Evolutionary conservation across 2,113 vertebrate genomes (phyloP), one percentile per base, ranked within the genome.

Genomic region (Diadophis punctatus): DNA sequence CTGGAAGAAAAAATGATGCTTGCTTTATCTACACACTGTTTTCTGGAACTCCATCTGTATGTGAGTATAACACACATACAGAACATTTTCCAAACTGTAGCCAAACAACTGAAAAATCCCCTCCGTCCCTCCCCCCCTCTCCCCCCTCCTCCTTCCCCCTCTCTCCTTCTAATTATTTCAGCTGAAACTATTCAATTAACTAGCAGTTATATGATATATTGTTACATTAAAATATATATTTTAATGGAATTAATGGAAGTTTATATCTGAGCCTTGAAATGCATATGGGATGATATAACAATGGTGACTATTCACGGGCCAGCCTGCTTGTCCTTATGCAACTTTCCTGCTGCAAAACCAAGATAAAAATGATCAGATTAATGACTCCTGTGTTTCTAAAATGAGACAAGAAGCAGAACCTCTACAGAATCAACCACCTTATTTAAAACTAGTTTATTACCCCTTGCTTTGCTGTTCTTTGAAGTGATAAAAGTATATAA

Each of bases 281-380:
- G 92, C 63, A 92, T 27, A 48, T 27, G 6, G 46, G 74, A 87
- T 20, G n/a, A 5, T 14, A 18, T 34, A 68, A 27, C 56, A 39
- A 60, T 60, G 2, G 48, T 9, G 39, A 56, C 92, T 94, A 94
- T 93, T 97, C 92, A 91, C 84, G 34, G 86, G 92, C 90, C 51
- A 56, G 94, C 95, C 90, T 94, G 89, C 94, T 95, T 93, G 94
- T 91, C 92, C 93, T 94, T 91, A 94, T 60, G 27, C 90, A 96
- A 23, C 9, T 92, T 53, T 93, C 96, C 90, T 87, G 56, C 68
- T 52, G 86, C 88, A 95, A 95, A 96, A 96, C 95, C 97, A 96
- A 96, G 94, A 91, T 92, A 95, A 92, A 96, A 92, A 87, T 95
- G 86, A 92, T 46, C 90, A 95, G 92, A 55, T 91, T 93, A 95